Percentiles rank a stretch among this genome's conserved stretches.
Evolutionary conservation across 2,113 vertebrate species (phyloP).

Genomic region (Pelusios castaneus): DNA sequence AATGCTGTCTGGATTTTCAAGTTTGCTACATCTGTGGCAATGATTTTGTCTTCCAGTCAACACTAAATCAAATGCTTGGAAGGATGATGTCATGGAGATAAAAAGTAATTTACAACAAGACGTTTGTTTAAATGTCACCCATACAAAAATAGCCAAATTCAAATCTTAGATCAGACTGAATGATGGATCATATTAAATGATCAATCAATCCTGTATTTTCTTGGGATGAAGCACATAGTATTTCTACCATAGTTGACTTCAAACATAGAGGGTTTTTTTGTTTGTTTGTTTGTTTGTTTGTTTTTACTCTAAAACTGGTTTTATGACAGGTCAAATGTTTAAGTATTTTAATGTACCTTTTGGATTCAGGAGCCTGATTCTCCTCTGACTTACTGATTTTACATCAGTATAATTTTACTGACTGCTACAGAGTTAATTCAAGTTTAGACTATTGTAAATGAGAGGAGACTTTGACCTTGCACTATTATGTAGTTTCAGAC

Average conservation of each 20-base stretch:
- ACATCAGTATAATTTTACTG: not conserved
- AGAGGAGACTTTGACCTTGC: not conserved
- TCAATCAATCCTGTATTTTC: not conserved
- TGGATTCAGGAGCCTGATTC: not conserved
- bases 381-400: not conserved
- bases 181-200: not conserved
- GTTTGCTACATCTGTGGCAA: not conserved
- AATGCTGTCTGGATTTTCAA: constrained; percentile 8
- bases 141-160: constrained; percentile 40
- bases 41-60: constrained; percentile 4
- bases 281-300: no score
- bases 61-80: constrained; percentile 8
- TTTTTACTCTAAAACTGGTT: not conserved
- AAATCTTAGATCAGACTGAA: not conserved
- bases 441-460: not conserved
- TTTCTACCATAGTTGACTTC: constrained; percentile 30
- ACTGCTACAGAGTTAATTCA: not conserved
- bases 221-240: not conserved
- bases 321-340: constrained; percentile 9
- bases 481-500: not conserved
- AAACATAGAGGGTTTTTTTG: not conserved
- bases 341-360: not conserved
- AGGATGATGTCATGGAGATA: constrained; percentile 16
- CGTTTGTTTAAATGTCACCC: constrained; percentile 4
- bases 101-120: constrained; percentile 17